These are phyloP conservation scores for Mythimna loreyi DNA, from an alignment of 2,888 invertebrate genomes.

Conservation along the genomic window DNA sequence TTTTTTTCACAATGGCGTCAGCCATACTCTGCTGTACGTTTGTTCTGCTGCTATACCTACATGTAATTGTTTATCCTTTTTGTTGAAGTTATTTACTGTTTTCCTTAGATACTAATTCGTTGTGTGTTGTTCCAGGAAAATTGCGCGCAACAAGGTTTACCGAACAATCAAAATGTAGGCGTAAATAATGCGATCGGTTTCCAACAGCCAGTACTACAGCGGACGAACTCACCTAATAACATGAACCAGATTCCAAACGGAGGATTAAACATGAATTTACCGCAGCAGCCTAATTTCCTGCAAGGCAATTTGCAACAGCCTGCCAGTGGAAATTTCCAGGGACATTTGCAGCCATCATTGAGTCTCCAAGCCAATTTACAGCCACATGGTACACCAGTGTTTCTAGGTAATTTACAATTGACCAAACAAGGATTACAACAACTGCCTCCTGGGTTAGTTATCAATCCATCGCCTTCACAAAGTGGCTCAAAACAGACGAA, in stretches of 20 bases:
- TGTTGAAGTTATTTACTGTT: slow-evolving; percentile 26
- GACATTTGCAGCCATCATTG: slow-evolving; percentile 64
- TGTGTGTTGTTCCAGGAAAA: slow-evolving; percentile 64
- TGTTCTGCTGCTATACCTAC: slow-evolving; percentile 70
- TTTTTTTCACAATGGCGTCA: slow-evolving; percentile 79
- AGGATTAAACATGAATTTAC: slow-evolving; percentile 55
- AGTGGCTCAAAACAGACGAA: slow-evolving; percentile 26
- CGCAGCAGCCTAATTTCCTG: slow-evolving; percentile 48
- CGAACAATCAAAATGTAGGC: slow-evolving; percentile 64
- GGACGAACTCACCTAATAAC: slow-evolving; percentile 50
- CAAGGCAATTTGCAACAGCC: slow-evolving; percentile 56
- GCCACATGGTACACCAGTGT: slow-evolving; percentile 27
- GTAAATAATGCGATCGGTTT: slow-evolving; percentile 56
- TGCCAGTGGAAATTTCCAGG: slow-evolving; percentile 57
- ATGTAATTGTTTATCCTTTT: slow-evolving; percentile 62
- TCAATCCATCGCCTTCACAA: slow-evolving; percentile 32
- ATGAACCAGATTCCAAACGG: slow-evolving; percentile 58
- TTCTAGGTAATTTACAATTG: slow-evolving; percentile 51
- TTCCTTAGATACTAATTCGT: slow-evolving; percentile 7
- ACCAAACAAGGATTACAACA: slow-evolving; percentile 51
- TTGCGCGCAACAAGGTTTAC: slow-evolving; percentile 65
- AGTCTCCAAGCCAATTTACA: slow-evolving; percentile 62
- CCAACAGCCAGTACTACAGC: slow-evolving; percentile 53
- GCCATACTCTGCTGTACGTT: slow-evolving; percentile 71
- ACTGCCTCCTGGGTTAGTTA: slow-evolving; percentile 23